Percentiles rank a stretch among this genome's conserved stretches.
Evolutionary conservation across 2,113 vertebrate species (phyloP).

Genomic region (Nannospalax galili): DNA sequence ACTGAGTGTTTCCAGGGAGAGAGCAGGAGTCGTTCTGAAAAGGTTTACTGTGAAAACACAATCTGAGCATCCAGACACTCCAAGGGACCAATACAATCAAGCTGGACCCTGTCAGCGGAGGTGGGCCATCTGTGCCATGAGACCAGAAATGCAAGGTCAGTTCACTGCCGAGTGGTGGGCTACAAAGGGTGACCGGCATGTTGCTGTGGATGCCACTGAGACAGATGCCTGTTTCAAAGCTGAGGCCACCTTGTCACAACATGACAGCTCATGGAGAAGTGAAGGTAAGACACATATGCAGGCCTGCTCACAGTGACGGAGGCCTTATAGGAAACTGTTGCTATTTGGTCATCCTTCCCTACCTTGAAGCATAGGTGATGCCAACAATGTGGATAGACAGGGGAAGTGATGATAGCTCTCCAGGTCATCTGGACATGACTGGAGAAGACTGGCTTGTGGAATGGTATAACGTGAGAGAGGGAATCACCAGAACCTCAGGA

Average conservation of each 20-base stretch:
- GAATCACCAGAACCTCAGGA: background rate
- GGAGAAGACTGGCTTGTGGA: background rate
- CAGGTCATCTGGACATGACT: background rate
- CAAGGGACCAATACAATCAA: background rate
- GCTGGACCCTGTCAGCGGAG: constrained; percentile 25
- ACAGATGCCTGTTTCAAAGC: constrained; percentile 51
- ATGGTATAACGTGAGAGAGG: background rate
- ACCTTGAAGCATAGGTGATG: background rate
- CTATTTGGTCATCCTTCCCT: background rate
- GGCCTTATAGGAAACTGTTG: background rate
- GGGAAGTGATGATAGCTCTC: too few relatives aligned
- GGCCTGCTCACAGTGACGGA: background rate
- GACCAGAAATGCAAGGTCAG: background rate
- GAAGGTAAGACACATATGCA: background rate
- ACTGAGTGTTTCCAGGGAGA: constrained; percentile 63
- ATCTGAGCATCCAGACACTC: background rate
- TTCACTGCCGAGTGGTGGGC: constrained; percentile 40
- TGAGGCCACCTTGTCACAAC: background rate
- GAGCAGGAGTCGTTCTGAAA: constrained; percentile 42
- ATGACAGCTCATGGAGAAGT: constrained; percentile 39
- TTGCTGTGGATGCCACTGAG: constrained; percentile 50
- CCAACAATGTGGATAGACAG: background rate
- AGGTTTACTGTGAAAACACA: constrained; percentile 35
- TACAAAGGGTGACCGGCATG: constrained; percentile 59
- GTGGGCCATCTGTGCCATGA: background rate